Evolutionary conservation across 2,888 invertebrate species (phyloP), one percentile per base, ranked within the genome.

Genomic region (Scaptomyza reducta): DNA sequence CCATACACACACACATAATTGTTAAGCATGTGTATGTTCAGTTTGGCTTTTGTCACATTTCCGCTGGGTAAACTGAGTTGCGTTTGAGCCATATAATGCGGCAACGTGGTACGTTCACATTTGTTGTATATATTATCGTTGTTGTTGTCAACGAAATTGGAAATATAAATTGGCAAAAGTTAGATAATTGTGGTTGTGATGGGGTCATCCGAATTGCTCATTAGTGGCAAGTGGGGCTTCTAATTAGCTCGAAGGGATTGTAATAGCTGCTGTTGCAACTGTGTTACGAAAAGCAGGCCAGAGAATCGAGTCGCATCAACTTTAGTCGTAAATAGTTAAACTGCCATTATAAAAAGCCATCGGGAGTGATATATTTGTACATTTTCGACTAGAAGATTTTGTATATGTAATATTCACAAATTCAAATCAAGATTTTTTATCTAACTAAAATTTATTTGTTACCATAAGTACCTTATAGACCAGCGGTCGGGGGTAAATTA

Each of bases 111-210:
- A 22, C 22, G 18, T 53, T 46, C 35, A 35, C 70, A 61, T 47
- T 16, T 53, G 59, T 51, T 76, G 59, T 46, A 27, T 22, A 4
- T 22, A 5, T 22, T 22, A 27, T 6, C 31, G 33, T 45, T 60
- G 42, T 50, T 65, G 61, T 18, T 56, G 51, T 46, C 60, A 42
- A 40, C 56, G 58, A 59, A 71, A 79, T 83, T 83, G 73, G 77
- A 86, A 88, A 75, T 79, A 65, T 71, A 83, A 83, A 88, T 70
- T 73, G 55, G 46, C 46, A 61, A 72, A 72, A 66, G 64, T 66
- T 71, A 65, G 86, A 77, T 77, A 72, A 76, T 46, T 57, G 45
- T 27, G 44, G 45, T 42, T 35, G 27, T 40, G 40, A 7, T 27
- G 27, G 6, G 22, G 45, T 45, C 47, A 25, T 22, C 25, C 46